Conservation (phyloP, 2,888 invertebrate species). For the Dermolepida albohirtum region DNA sequence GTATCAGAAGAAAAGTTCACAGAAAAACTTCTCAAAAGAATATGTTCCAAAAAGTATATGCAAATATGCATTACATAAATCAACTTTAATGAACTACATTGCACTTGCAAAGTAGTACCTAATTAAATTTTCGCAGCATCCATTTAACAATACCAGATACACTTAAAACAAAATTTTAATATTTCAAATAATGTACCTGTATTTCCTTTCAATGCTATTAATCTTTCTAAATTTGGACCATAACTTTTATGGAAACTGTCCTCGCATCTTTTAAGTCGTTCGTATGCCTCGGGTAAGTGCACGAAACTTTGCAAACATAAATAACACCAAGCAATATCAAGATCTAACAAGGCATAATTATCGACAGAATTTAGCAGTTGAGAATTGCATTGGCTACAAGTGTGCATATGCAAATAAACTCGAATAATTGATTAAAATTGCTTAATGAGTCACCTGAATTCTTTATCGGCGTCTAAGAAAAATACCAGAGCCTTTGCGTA, state of each 20-base stretch:
- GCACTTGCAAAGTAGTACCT: too few species aligned
- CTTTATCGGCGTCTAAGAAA: constrained; percentile 82
- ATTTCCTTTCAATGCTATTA: constrained; percentile 71
- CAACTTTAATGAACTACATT: too few species aligned
- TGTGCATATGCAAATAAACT: constrained; percentile 19
- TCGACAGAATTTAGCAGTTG: constrained; percentile 78
- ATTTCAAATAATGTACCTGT: constrained; percentile 64
- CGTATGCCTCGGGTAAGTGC: constrained; percentile 79
- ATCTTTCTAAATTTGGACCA: constrained; percentile 73
- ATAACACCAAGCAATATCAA: constrained; percentile 93
- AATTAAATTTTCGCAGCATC: too few species aligned
- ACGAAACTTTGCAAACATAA: constrained; percentile 78
- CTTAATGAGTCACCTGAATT: constrained; percentile 68
- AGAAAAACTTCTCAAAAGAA: too few species aligned
- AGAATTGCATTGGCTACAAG: constrained; percentile 73
- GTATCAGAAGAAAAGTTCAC: too few species aligned
- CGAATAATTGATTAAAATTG: constrained; percentile 17
- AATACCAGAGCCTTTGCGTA: constrained; percentile 79
- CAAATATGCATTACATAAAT: too few species aligned
- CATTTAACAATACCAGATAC: too few species aligned
- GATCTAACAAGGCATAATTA: constrained; percentile 84
- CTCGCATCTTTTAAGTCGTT: constrained; percentile 76
- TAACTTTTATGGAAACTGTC: constrained; percentile 74
- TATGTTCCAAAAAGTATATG: too few species aligned
- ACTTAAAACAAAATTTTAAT: too few species aligned